phyloP scores from a whole-genome alignment of 1,140 invertebrate species.

The Habropoda laboriosa region DNA sequence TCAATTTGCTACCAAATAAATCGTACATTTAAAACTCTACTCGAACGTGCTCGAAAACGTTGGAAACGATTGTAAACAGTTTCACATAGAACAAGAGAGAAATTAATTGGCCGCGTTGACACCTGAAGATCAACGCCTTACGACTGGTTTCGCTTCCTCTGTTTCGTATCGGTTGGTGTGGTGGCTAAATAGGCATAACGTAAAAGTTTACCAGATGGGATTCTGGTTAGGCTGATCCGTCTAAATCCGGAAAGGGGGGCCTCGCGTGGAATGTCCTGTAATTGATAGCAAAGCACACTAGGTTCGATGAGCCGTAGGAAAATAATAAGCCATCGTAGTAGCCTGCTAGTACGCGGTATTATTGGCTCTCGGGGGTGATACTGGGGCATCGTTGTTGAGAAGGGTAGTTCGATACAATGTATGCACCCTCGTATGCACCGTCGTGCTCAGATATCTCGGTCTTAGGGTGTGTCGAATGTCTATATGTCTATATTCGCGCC shows the following conservation, averaged over 20 bases:
- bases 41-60: no score
- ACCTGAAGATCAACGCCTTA: no score
- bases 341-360: conserved; percentile 59
- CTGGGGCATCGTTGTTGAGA: conserved; percentile 64
- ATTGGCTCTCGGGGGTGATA: conserved; percentile 67
- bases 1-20: neutral
- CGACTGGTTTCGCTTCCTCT: neutral
- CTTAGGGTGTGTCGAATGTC: conserved; percentile 69
- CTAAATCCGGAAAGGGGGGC: conserved; percentile 67
- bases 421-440: conserved; percentile 62
- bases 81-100: no score
- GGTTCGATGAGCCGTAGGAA: conserved; percentile 75
- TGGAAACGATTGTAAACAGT: no score
- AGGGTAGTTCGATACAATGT: conserved; percentile 62
- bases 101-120: no score
- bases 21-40: no score
- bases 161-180: conserved; percentile 20
- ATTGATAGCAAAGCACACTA: conserved; percentile 75
- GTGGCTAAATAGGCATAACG: conserved; percentile 62
- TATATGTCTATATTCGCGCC: conserved; percentile 69
- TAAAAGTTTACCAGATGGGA: conserved; percentile 77
- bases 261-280: conserved; percentile 72
- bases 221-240: conserved; percentile 77
- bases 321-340: conserved; percentile 73
- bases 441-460: conserved; percentile 61